Evolutionary conservation across 2,113 vertebrate species (phyloP), one percentile per base, ranked within the genome.

Genomic region (Lota lota): DNA sequence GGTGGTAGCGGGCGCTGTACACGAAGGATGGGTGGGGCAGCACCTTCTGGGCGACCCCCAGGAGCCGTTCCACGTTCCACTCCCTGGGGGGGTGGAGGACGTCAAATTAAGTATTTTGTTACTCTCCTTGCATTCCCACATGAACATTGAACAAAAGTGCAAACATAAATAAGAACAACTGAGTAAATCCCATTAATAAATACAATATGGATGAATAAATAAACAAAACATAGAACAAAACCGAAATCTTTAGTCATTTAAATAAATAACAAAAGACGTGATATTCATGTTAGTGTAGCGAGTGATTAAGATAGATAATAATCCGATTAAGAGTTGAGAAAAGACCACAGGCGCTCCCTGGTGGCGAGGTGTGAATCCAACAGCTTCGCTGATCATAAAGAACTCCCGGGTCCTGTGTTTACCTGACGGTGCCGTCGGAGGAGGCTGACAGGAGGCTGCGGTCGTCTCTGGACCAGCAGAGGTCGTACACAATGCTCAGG

Each of bases 381-480:
- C 14, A 8, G 5, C 71, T 18, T 19, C 18, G 21, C 58, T 28
- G 12, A 22, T 7, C 3, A 33, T 7, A 33, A 33, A 33, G 7
- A 7, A 4, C 28, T 7, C 28, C 28, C 7, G 40, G 40, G 40
- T 47, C 6, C 6, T 10, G 40, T 56, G 67, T 66, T 60, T 66
- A 98, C 97, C 95, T 94, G 78, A 96, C 97, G 56, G 96, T 98
- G 81, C 95, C 92, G 78, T 99, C 97, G 69, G 97, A 98, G 14
- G 97, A 99, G 28, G 96, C 93, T 18, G 96, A 97, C 79, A 99
- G 90, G 73, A 99, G 90, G 18, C 80, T 88, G 0, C 80, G 78
- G 83, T 96, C 92, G 61, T 99, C 94, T 80, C 88, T 92, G 65
- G 95, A 97, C 97, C 97, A 99, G 85, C 94, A 98, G 77, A 99